phyloP scores from a whole-genome alignment of 2,113 vertebrate species.

The Upupa epops region DNA sequence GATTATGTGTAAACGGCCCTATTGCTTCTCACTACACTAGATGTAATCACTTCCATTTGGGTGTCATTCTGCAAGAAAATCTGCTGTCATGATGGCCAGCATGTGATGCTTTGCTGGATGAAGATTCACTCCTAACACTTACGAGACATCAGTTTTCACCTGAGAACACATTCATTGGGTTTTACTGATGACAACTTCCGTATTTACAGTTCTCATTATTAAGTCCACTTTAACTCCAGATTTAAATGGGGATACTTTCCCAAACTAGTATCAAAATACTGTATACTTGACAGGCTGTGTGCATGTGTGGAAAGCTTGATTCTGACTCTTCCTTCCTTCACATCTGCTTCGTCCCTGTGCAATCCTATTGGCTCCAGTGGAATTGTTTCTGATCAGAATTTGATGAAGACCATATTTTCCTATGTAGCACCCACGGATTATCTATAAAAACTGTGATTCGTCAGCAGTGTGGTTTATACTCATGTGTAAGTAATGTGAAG shows the following conservation, averaged over 20 bases:
- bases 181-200: background rate
- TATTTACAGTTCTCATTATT: constrained; percentile 38
- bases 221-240: background rate
- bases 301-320: background rate
- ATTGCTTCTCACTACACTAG: background rate
- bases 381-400: constrained; percentile 9
- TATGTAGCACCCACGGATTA: constrained; percentile 18
- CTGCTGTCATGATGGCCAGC: constrained; percentile 17
- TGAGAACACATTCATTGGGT: background rate
- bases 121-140: background rate
- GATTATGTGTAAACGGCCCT: constrained; percentile 51
- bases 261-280: background rate
- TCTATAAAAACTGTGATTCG: constrained; percentile 18
- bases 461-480: constrained; percentile 24
- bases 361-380: background rate
- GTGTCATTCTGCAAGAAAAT: constrained; percentile 28
- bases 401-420: constrained; percentile 45
- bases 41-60: constrained; percentile 57
- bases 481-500: background rate
- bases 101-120: background rate
- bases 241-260: background rate
- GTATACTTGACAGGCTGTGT: background rate
- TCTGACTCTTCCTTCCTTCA: background rate
- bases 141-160: constrained; percentile 16
- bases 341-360: constrained; percentile 41